Evolutionary conservation across 1,140 invertebrate genomes (phyloP).

Genomic region (Globodera ellingtonae): DNA sequence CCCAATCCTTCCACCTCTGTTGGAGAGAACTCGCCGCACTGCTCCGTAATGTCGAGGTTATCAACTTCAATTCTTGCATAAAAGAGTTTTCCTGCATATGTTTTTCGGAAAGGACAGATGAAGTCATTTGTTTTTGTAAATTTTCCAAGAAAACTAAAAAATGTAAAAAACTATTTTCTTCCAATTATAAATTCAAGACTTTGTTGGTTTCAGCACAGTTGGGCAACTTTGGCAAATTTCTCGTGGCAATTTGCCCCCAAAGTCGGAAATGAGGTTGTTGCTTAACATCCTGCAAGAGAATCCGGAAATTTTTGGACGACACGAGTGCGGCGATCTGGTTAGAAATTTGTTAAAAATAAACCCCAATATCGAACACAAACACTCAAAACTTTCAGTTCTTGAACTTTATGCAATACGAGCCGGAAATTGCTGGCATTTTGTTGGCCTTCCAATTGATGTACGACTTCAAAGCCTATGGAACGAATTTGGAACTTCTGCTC

Average conservation of each 20-base stretch:
- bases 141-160: too few species aligned
- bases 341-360: background rate
- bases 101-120: too few species aligned
- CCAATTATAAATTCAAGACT: too few species aligned
- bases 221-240: constrained; percentile 13
- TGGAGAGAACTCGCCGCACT: background rate
- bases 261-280: background rate
- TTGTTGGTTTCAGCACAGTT: constrained; percentile 6
- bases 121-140: too few species aligned
- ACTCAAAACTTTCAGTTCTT: constrained; percentile 13
- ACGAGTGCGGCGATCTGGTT: background rate
- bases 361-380: too few species aligned
- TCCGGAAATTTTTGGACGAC: constrained; percentile 1
- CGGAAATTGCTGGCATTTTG: constrained; percentile 28
- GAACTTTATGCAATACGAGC: constrained; percentile 14
- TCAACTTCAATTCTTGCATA: too few species aligned
- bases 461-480: constrained; percentile 10
- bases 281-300: constrained; percentile 5
- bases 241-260: background rate
- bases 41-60: background rate
- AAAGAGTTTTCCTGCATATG: too few species aligned
- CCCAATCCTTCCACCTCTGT: background rate
- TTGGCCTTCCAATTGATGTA: constrained; percentile 22
- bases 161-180: too few species aligned
- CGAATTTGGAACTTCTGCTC: constrained; percentile 19